phyloP scores from a whole-genome alignment of 1,140 invertebrate species.

The honey bee (Apis mellifera) region Amel_HAv3.1 CM009942.2:6170501-6171000 shows the following conservation, averaged over 20 bases:
- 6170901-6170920: conserved; percentile 44
- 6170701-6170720: not conserved
- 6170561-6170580: too few relatives aligned
- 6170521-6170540: too few relatives aligned
- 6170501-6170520: too few relatives aligned
- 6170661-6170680: not conserved
- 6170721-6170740: not conserved
- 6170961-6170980: conserved; percentile 23
- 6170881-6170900: conserved; percentile 49
- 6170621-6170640: too few relatives aligned
- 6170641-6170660: not conserved
- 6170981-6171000: not conserved
- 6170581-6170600: too few relatives aligned
- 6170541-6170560: too few relatives aligned
- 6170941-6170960: conserved; percentile 43
- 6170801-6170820: conserved; percentile 23
- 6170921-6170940: conserved; percentile 33
- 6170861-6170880: conserved; percentile 58
- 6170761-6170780: not conserved
- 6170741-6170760: not conserved
- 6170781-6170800: conserved; percentile 21
- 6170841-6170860: conserved; percentile 59
- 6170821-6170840: conserved; percentile 24
- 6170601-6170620: too few relatives aligned
- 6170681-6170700: not conserved